A percentile compares a stretch with the other conserved stretches of the same genome.
phyloP scores from a whole-genome alignment of 2,888 invertebrate species.

The Orthosia gothica region DNA sequence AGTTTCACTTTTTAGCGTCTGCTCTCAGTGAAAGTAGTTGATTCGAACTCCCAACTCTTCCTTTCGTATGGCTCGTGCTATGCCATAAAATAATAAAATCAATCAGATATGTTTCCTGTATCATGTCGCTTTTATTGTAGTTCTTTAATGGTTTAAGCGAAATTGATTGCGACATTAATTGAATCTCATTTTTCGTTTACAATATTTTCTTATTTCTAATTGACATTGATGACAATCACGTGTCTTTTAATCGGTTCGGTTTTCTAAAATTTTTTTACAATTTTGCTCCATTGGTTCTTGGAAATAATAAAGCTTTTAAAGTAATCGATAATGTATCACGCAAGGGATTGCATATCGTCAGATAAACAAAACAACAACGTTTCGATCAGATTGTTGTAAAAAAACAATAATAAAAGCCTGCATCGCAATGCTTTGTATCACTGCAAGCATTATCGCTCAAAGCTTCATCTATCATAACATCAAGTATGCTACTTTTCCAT shows the following conservation, averaged over 20 bases:
- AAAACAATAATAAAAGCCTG: not conserved
- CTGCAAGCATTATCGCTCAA: constrained; percentile 3
- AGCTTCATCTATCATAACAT: constrained; percentile 25
- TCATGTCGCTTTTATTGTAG: constrained; percentile 20
- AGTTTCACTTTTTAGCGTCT: constrained; percentile 91
- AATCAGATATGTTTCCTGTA: constrained; percentile 62
- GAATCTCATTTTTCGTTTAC: not conserved
- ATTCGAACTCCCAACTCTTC: constrained; percentile 85
- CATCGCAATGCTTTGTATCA: not conserved
- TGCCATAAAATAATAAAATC: constrained; percentile 70
- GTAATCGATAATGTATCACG: not conserved
- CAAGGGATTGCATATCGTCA: not conserved
- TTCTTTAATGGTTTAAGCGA: constrained; percentile 26
- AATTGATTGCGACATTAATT: constrained; percentile 3
- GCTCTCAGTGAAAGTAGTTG: constrained; percentile 86
- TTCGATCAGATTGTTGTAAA: not conserved
- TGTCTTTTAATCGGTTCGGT: not conserved
- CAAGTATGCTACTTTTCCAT: constrained; percentile 40
- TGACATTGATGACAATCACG: constrained; percentile 18
- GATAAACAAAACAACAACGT: not conserved
- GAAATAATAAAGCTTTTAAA: constrained; percentile 6
- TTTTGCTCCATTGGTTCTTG: not conserved
- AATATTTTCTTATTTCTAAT: constrained; percentile 22
- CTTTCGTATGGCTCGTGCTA: constrained; percentile 81
- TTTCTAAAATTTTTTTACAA: not conserved